Conservation (phyloP, 2,888 invertebrate species). For the Pheosia tremula region DNA sequence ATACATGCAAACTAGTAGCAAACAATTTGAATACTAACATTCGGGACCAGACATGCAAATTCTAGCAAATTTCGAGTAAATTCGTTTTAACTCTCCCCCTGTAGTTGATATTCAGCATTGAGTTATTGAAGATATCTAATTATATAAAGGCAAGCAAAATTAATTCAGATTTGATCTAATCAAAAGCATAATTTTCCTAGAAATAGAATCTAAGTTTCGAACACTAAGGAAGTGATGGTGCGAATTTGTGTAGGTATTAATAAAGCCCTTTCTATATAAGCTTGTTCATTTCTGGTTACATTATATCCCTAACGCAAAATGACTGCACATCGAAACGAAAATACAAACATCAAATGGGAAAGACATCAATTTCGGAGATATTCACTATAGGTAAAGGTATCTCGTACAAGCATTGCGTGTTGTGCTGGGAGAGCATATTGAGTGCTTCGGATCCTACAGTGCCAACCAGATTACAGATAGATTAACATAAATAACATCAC, state of each 20-base stretch:
- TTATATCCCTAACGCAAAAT: slow-evolving; percentile 22
- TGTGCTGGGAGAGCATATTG: slow-evolving; percentile 32
- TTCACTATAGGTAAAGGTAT: slow-evolving; percentile 14
- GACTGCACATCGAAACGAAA: slow-evolving; percentile 16
- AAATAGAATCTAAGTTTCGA: slow-evolving; percentile 29
- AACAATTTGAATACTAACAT: slow-evolving; percentile 59
- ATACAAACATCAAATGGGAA: slow-evolving; percentile 25
- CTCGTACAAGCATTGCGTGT: slow-evolving; percentile 42
- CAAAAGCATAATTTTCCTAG: slow-evolving; percentile 19
- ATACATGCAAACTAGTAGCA: slow-evolving; percentile 62
- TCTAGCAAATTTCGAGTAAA: slow-evolving; percentile 38
- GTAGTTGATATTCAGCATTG: slow-evolving; percentile 28
- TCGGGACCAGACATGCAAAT: slow-evolving; percentile 63
- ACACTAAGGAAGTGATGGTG: slow-evolving; percentile 55
- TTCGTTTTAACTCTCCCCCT: slow-evolving; percentile 28
- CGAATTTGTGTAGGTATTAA: slow-evolving; percentile 83
- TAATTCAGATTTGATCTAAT: slow-evolving; percentile 23
- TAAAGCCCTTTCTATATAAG: slow-evolving; percentile 60
- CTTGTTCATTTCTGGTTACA: slow-evolving; percentile 22
- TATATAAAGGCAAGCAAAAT: slow-evolving; percentile 25
- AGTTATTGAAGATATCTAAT: slow-evolving; percentile 23
- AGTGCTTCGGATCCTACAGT: slow-evolving; percentile 65
- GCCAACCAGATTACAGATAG: slow-evolving; percentile 65
- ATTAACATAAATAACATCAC: slow-evolving; percentile 60
- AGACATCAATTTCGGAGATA: slow-evolving; percentile 15